Evolutionary conservation across 2,888 invertebrate genomes (phyloP).

Genomic region (Chaitophorus viminalis): DNA sequence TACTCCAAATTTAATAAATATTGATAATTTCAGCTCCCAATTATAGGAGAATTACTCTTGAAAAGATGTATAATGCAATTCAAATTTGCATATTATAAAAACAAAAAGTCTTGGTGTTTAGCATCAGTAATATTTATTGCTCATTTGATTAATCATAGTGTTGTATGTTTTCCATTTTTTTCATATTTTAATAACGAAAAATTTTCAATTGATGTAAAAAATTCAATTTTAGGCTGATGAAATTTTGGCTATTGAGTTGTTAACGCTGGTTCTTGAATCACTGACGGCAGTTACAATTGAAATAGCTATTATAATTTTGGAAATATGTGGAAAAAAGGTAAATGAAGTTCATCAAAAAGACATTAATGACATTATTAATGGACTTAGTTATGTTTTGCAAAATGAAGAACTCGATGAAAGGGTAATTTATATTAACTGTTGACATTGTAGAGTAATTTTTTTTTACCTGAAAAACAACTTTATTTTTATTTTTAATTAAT

Average conservation of each 20-base stretch:
- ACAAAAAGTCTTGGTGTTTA: conserved; percentile 91
- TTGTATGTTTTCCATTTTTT: conserved; percentile 69
- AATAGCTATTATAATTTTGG: conserved; percentile 93
- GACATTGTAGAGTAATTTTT: too few species aligned
- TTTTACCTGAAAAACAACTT: too few species aligned
- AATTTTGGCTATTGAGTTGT: conserved; percentile 90
- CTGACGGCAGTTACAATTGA: conserved; percentile 98
- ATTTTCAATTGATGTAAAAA: not conserved
- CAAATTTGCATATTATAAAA: conserved; percentile 89
- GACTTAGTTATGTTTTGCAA: conserved; percentile 91
- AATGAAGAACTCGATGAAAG: conserved; percentile 91
- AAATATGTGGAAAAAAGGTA: conserved; percentile 95
- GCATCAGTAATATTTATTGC: conserved; percentile 93
- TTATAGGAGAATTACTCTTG: conserved; percentile 91
- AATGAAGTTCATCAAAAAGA: conserved; percentile 80
- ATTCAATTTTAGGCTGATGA: conserved; percentile 80
- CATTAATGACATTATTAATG: conserved; percentile 91
- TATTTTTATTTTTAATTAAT: too few species aligned
- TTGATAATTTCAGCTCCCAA: conserved; percentile 76
- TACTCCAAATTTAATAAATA: not conserved
- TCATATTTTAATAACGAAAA: not conserved
- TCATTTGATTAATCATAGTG: conserved; percentile 96
- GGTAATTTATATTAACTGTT: conserved; percentile 65
- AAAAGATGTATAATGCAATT: conserved; percentile 93
- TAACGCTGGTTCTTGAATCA: conserved; percentile 90